Evolutionary conservation across 2,888 invertebrate genomes (phyloP).

Genomic region (Drosophila kuntzei): DNA sequence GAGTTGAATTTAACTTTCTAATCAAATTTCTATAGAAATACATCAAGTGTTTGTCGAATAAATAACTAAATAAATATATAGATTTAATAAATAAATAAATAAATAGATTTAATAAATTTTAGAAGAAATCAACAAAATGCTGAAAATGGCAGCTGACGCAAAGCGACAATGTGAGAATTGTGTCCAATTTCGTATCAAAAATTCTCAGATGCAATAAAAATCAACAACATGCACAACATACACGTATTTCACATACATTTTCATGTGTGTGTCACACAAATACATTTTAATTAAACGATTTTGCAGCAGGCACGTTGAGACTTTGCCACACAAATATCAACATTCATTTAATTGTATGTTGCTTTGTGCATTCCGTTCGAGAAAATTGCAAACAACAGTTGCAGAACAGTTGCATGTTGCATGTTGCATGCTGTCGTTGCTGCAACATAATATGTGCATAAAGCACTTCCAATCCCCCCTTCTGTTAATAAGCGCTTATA

Average conservation of each 20-base stretch:
- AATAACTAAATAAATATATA: slow-evolving; percentile 8
- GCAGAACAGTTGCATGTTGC: slow-evolving; percentile 2
- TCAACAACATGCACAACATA: slow-evolving; percentile 22
- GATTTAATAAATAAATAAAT: slow-evolving; percentile 20
- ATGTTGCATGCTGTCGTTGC: not conserved
- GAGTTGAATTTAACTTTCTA: not conserved
- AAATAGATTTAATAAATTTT: slow-evolving; percentile 12
- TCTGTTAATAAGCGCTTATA: slow-evolving; percentile 31
- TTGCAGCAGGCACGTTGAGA: slow-evolving; percentile 33
- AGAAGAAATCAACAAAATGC: slow-evolving; percentile 7
- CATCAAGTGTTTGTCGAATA: slow-evolving; percentile 2
- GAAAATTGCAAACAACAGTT: slow-evolving; percentile 30
- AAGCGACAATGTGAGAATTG: slow-evolving; percentile 38
- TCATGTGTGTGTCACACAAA: slow-evolving; percentile 21
- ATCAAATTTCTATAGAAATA: not conserved
- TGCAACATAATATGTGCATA: slow-evolving; percentile 16
- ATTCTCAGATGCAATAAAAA: slow-evolving; percentile 31
- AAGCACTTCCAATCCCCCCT: not conserved
- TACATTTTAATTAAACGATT: slow-evolving; percentile 58
- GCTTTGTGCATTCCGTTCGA: slow-evolving; percentile 11
- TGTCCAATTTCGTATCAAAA: slow-evolving; percentile 34
- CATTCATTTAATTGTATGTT: slow-evolving; percentile 30
- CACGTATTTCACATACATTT: slow-evolving; percentile 23
- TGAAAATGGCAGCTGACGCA: slow-evolving; percentile 3
- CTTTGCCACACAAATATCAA: slow-evolving; percentile 32